Evolutionary conservation across 2,113 vertebrate genomes (phyloP), one percentile per base, ranked within the genome.

Genomic region (Haplotaxodon microlepis): DNA sequence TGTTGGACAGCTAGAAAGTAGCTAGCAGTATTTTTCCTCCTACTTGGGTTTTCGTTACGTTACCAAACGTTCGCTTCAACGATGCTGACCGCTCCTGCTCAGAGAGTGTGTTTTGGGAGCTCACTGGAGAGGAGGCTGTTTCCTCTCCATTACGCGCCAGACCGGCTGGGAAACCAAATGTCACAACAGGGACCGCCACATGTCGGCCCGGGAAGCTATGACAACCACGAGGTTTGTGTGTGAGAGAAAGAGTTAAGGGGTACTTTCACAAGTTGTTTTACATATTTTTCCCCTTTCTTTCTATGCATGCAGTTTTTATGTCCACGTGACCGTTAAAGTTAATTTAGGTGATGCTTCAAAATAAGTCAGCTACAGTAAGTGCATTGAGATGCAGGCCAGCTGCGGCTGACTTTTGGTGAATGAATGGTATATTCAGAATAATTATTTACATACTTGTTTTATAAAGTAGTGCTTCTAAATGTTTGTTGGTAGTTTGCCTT

Each of bases 201-300:
- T 0, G 73, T 88, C 3, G 98, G 97, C 1, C 97, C 98, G 1
- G 97, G 97, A 6, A 87, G 14, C 76, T 97, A 98, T 88, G 56
- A 95, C 34, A 92, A 89, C 85, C 94, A 96, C 1, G 86, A 95
- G 86, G 98, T 98, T 45, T 2, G 76, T 69, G 9, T 8, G 36
- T 0, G 61, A 5, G 16, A 76, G 14, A 71, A 9, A 7, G 3
- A 24, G 12, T 42, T 0, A 24, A 9, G 38, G 36, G 66, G n/a
- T 42, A 76, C 69, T 76, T 47, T 0, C 2, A 24, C 12, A 76
- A 47, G 4, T 47, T 42, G 36, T 71, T 76, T 17, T 11, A 47
- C 8, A 0, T 0, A 5, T n/a, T 17, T 31, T 24, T 6, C 11
- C 13, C 21, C 13, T 47, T 76, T 17, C 42, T 76, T 47, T 29